These are phyloP conservation scores for Oryctes rhinoceros DNA, from an alignment of 1,140 invertebrate genomes.

Conservation along the genomic window DNA sequence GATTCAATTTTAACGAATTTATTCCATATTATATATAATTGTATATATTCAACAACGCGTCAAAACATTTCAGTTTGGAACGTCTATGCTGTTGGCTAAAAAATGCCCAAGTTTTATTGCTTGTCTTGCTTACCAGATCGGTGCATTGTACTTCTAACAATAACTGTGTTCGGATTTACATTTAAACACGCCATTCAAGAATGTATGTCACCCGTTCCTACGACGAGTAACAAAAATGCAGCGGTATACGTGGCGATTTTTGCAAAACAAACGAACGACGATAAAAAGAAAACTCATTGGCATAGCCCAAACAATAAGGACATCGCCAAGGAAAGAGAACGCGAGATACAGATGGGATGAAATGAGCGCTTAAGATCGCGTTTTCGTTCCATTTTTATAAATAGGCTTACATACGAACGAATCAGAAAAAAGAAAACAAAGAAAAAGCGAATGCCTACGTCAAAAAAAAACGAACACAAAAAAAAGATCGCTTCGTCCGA, in stretches of 20 bases:
- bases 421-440: neutral
- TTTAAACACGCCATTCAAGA: neutral
- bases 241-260: neutral
- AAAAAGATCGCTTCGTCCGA: neutral
- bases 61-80: too few relatives aligned
- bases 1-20: too few relatives aligned
- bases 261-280: neutral
- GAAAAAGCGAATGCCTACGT: neutral
- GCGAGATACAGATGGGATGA: too few relatives aligned
- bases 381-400: neutral
- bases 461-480: neutral
- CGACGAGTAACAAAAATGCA: neutral
- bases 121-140: too few relatives aligned
- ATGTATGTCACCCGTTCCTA: neutral
- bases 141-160: too few relatives aligned
- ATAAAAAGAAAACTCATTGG: neutral
- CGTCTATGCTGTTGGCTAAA: too few relatives aligned
- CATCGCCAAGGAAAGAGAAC: neutral
- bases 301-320: neutral
- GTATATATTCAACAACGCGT: too few relatives aligned
- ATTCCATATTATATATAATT: too few relatives aligned
- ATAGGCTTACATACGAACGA: neutral
- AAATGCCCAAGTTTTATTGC: too few relatives aligned
- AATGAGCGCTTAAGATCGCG: neutral
- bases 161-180: too few relatives aligned